Percentiles rank a stretch among this genome's conserved stretches.
Evolutionary conservation across 2,113 vertebrate genomes (phyloP).

Genomic region (Muscicapa adusta): DNA sequence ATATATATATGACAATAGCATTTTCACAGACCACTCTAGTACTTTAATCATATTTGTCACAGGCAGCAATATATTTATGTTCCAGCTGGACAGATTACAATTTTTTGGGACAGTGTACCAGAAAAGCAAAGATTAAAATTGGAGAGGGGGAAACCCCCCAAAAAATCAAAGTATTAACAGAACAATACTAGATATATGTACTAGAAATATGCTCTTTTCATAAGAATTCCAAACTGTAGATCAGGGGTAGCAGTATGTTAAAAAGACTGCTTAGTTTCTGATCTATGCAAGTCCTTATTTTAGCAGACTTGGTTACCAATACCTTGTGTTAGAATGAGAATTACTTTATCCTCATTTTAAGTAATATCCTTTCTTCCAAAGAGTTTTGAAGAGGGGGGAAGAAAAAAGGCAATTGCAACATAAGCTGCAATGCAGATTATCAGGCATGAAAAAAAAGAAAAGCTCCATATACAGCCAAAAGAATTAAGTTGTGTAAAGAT

Average conservation of each 20-base stretch:
- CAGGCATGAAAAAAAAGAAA: background rate
- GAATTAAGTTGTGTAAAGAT: background rate
- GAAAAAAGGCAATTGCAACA: background rate
- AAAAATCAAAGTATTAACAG: background rate
- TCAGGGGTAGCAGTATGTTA: background rate
- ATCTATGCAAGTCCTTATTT: background rate
- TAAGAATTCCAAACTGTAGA: background rate
- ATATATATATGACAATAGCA: rapidly evolving
- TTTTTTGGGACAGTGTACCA: background rate
- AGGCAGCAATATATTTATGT: background rate
- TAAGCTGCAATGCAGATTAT: background rate
- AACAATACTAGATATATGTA: background rate
- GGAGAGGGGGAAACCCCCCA: rapidly evolving
- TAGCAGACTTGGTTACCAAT: background rate
- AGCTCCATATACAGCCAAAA: background rate
- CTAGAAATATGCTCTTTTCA: background rate
- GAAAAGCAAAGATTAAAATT: background rate
- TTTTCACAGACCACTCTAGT: background rate
- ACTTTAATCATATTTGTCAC: background rate
- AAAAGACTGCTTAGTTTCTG: background rate
- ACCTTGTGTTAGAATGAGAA: background rate
- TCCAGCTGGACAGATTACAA: background rate
- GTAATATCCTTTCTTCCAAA: background rate
- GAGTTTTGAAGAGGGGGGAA: background rate
- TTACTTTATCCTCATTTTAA: background rate